Evolutionary conservation across 1,140 invertebrate species (phyloP).

Genomic region (Drosophila chauvacae): DNA sequence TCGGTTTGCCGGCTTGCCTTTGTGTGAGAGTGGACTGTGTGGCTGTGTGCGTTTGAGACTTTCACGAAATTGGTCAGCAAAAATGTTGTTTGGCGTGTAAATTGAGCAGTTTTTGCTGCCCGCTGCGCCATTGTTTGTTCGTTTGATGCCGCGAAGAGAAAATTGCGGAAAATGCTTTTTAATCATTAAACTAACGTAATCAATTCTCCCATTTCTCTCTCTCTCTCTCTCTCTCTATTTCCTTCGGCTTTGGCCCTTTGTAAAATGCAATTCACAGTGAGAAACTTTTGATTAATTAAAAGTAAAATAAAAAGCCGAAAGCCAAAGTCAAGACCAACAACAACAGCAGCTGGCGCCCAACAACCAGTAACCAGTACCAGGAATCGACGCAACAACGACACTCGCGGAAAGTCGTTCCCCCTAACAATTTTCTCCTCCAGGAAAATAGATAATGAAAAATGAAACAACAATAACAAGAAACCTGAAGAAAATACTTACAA

Average conservation of each 20-base stretch:
- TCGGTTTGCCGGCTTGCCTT: slow-evolving; percentile 2
- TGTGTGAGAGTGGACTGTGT: slow-evolving; percentile 1
- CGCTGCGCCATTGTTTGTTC: slow-evolving; percentile 11
- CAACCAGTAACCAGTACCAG: background rate
- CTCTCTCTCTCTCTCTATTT: slow-evolving; percentile 10
- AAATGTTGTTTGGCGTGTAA: slow-evolving; percentile 31
- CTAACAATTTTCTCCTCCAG: slow-evolving; percentile 15
- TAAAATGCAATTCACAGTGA: slow-evolving; percentile 66
- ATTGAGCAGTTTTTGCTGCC: slow-evolving; percentile 28
- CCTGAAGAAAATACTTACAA: background rate
- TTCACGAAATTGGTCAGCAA: slow-evolving; percentile 55
- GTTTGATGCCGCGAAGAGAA: slow-evolving; percentile 8
- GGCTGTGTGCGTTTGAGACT: slow-evolving; percentile 8
- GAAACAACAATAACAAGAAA: background rate
- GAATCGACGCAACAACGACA: slow-evolving; percentile 23
- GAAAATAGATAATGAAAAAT: slow-evolving; percentile 13
- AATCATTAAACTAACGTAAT: slow-evolving; percentile 73
- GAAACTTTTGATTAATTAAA: slow-evolving; percentile 78
- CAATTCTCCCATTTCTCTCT: slow-evolving; percentile 56
- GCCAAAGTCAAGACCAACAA: slow-evolving; percentile 32
- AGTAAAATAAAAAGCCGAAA: slow-evolving; percentile 52
- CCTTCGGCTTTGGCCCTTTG: background rate
- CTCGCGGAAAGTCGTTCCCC: slow-evolving; percentile 7
- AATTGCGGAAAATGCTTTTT: slow-evolving; percentile 42
- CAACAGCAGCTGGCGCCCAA: slow-evolving; percentile 19